A percentile compares a stretch with the other conserved stretches of the same genome.
Conservation (phyloP, 2,113 vertebrate genomes). For the Bubo scandiacus region DNA sequence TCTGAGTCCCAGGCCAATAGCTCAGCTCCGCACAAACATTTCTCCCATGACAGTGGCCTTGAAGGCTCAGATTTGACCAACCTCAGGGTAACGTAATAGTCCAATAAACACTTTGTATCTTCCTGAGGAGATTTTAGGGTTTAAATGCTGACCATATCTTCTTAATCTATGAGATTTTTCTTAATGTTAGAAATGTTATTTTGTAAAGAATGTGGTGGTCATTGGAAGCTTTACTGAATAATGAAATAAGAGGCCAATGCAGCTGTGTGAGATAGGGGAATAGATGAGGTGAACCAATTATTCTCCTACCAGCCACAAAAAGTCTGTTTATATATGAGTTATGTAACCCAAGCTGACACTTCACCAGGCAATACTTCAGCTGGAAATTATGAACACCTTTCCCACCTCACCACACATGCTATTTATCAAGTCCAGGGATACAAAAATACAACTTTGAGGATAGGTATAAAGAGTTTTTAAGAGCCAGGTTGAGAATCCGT, state of each 20-base stretch:
- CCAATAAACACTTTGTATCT: not conserved
- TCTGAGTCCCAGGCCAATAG: not conserved
- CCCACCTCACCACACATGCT: slow-evolving; percentile 43
- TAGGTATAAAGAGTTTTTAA: slow-evolving; percentile 50
- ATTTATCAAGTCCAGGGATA: slow-evolving; percentile 62
- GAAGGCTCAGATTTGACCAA: not conserved
- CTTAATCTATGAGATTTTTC: not conserved
- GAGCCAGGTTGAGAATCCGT: slow-evolving; percentile 2
- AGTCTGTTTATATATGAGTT: slow-evolving; percentile 70
- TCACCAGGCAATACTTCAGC: slow-evolving; percentile 55
- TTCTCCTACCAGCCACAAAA: slow-evolving; percentile 68
- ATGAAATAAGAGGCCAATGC: slow-evolving; percentile 49
- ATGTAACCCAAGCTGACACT: slow-evolving; percentile 72
- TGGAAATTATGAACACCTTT: slow-evolving; percentile 59
- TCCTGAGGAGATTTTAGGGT: not conserved
- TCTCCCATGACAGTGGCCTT: not conserved
- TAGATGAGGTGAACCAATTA: slow-evolving; percentile 54
- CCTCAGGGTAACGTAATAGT: rapidly evolving
- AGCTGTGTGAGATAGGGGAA: slow-evolving; percentile 50
- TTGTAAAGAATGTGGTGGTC: slow-evolving; percentile 22
- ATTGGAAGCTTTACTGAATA: slow-evolving; percentile 46
- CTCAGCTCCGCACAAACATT: not conserved
- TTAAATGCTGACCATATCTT: not conserved
- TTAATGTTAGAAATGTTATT: not conserved
- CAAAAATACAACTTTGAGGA: slow-evolving; percentile 61